A percentile compares a stretch with the other conserved stretches of the same genome.
These are phyloP conservation scores for Syngnathoides biaculeatus DNA, from an alignment of 2,113 vertebrate genomes.

Conservation along the genomic window DNA sequence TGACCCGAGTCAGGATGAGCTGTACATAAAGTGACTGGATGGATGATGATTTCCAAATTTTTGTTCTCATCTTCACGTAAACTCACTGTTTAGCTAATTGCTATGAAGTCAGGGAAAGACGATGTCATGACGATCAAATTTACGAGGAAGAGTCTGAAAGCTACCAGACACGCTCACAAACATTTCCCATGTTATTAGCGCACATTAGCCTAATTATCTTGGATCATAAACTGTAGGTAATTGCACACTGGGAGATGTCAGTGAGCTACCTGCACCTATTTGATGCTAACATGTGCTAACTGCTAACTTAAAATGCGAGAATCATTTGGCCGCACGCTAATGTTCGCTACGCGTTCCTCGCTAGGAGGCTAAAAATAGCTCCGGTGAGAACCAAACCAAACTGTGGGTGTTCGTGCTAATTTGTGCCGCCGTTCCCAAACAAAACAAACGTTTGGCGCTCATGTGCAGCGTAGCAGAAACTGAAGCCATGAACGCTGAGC, in stretches of 20 bases:
- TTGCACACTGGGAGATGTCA: background rate
- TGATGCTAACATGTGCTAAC: background rate
- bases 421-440: conserved; percentile 50
- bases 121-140: background rate
- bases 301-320: background rate
- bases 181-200: background rate
- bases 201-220: background rate
- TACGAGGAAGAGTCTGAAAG: conserved; percentile 5
- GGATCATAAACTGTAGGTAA: background rate
- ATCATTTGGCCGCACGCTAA: background rate
- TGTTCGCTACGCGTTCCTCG: conserved; percentile 26
- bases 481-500: conserved; percentile 60
- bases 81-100: conserved; percentile 2
- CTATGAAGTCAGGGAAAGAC: background rate
- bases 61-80: conserved; percentile 8
- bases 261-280: background rate
- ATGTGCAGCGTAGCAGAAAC: conserved; percentile 73
- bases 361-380: conserved; percentile 64
- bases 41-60: background rate
- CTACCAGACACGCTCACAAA: background rate
- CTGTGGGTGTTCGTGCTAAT: conserved; percentile 35
- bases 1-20: too few species aligned
- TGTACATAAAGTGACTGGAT: too few species aligned
- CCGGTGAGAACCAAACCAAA: conserved; percentile 63
- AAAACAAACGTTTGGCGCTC: conserved; percentile 69